These are phyloP conservation scores for Mamestra configurata DNA, from an alignment of 1,140 invertebrate species.

Conservation along the genomic window DNA sequence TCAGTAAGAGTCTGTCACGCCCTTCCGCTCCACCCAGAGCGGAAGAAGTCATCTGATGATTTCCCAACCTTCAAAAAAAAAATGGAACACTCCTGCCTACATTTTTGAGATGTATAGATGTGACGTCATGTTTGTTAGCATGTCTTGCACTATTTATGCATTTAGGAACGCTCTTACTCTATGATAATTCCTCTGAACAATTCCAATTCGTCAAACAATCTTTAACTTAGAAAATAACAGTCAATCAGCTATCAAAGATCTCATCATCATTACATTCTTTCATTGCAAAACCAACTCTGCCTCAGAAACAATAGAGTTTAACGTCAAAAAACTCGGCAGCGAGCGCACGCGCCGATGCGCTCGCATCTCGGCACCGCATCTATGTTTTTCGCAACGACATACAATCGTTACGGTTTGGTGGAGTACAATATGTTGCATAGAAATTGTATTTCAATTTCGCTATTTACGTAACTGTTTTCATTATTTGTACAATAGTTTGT, in stretches of 20 bases:
- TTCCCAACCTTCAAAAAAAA: too few species aligned
- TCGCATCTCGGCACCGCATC: constrained; percentile 53
- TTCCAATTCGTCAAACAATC: not conserved
- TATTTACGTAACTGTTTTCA: constrained; percentile 19
- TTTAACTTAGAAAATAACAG: constrained; percentile 1
- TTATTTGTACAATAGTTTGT: not conserved
- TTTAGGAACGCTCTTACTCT: not conserved
- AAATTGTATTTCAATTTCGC: constrained; percentile 29
- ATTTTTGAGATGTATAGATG: too few species aligned
- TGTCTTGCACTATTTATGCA: not conserved
- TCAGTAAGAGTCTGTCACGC: too few species aligned
- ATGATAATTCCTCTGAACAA: not conserved
- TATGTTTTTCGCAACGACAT: constrained; percentile 60
- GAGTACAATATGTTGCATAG: constrained; percentile 17
- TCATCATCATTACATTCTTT: not conserved
- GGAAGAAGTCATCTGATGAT: too few species aligned
- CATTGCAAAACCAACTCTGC: constrained; percentile 11
- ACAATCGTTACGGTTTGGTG: constrained; percentile 24
- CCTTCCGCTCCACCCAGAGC: too few species aligned
- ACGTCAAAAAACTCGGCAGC: not conserved
- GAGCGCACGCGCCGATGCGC: constrained; percentile 33
- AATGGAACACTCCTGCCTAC: too few species aligned
- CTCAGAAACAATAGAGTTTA: not conserved
- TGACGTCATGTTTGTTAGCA: too few species aligned
- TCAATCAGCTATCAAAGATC: not conserved